Percentiles rank a stretch among this genome's conserved stretches.
phyloP scores from a whole-genome alignment of 2,797 vertebrate species.

The Rachycentron canadum region DNA sequence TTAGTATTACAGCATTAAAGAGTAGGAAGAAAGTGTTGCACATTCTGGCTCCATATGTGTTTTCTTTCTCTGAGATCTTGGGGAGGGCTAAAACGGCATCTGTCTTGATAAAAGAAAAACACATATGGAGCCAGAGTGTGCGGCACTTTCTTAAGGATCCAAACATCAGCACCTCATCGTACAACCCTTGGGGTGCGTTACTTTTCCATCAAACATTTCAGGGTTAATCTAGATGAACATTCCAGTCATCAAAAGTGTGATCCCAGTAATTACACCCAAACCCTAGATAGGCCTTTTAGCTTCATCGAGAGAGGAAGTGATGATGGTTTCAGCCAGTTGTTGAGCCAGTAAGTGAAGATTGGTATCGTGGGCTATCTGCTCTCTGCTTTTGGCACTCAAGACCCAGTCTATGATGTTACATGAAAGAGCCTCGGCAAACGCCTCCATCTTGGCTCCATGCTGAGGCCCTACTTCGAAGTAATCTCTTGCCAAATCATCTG shows the following conservation, averaged over 20 bases:
- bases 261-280: not conserved
- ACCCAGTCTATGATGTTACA: slow-evolving; percentile 70
- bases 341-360: slow-evolving; percentile 62
- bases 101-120: not conserved
- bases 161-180: not conserved
- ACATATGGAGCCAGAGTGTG: not conserved
- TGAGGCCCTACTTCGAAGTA: slow-evolving; percentile 10
- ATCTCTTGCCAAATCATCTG: slow-evolving; percentile 21
- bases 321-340: slow-evolving; percentile 71
- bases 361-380: not conserved
- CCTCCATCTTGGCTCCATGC: slow-evolving; percentile 45
- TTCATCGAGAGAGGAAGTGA: slow-evolving; percentile 72
- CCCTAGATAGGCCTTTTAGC: slow-evolving; percentile 36
- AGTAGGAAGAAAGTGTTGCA: not conserved
- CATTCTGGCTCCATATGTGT: not conserved
- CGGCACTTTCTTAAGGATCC: not conserved
- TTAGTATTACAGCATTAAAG: not conserved
- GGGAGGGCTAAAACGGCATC: not conserved
- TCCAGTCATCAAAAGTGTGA: slow-evolving; percentile 15
- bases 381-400: slow-evolving; percentile 5
- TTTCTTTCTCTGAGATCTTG: not conserved
- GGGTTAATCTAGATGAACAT: not conserved
- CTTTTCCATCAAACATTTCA: not conserved
- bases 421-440: slow-evolving; percentile 78
- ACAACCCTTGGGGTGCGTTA: not conserved